Percentiles rank a stretch among this genome's conserved stretches.
Evolutionary conservation across 2,113 vertebrate species (phyloP).

Genomic region (Desmodus rotundus): DNA sequence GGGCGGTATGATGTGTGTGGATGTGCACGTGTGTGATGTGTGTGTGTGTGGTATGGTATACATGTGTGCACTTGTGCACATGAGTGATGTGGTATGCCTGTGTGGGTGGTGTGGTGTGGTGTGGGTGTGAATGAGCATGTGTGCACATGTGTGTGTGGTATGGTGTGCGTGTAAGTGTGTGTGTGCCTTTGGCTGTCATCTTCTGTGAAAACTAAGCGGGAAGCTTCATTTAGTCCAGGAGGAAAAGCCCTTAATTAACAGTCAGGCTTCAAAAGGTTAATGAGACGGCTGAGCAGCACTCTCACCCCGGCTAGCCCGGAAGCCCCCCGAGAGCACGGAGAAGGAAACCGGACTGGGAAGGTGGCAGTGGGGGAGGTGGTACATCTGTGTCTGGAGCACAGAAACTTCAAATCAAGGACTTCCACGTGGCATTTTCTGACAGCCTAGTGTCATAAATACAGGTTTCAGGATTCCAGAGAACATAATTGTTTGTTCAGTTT

Average conservation of each 20-base stretch:
- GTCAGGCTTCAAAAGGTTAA: neutral
- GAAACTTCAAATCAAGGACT: neutral
- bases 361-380: fast-evolving
- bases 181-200: neutral
- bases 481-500: neutral
- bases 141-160: too few species aligned
- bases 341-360: neutral
- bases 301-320: neutral
- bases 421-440: neutral
- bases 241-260: neutral
- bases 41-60: too few species aligned
- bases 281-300: neutral
- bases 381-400: neutral
- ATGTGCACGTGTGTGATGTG: neutral
- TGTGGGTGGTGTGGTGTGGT: neutral
- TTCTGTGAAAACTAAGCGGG: neutral
- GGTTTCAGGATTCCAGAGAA: neutral
- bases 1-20: neutral
- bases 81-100: too few species aligned
- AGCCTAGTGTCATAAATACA: neutral
- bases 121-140: neutral
- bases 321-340: neutral
- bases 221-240: neutral
- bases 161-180: neutral
- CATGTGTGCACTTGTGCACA: too few species aligned